Conservation (phyloP, 2,797 vertebrate genomes). For the Synaphobranchus kaupii region DNA sequence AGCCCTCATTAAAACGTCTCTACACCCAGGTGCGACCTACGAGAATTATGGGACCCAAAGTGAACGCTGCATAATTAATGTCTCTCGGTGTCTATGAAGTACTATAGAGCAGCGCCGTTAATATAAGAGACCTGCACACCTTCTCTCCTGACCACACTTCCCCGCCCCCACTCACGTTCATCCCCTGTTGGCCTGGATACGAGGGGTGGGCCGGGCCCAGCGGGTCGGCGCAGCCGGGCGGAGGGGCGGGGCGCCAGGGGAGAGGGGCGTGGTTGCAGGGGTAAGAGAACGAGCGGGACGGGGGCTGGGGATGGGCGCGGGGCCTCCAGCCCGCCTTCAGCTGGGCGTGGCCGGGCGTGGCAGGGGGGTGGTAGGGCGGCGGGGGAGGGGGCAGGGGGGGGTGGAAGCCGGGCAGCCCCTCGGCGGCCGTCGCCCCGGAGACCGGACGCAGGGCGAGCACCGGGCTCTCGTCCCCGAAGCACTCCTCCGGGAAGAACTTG, state of each 20-base stretch:
- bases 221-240: conserved; percentile 87
- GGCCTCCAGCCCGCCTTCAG: conserved; percentile 93
- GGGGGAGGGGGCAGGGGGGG: conserved; percentile 93
- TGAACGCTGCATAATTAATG: neutral
- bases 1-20: neutral
- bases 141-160: neutral
- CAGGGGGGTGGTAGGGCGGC: conserved; percentile 92
- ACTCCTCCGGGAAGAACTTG: conserved; percentile 98
- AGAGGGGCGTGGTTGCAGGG: conserved; percentile 91
- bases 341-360: conserved; percentile 84
- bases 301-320: conserved; percentile 85
- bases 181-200: conserved; percentile 84
- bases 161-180: conserved; percentile 66
- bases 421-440: conserved; percentile 91
- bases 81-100: neutral
- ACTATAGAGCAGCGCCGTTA: neutral
- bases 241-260: conserved; percentile 83
- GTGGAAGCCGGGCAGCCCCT: conserved; percentile 93
- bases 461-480: conserved; percentile 96
- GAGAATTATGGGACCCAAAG: neutral
- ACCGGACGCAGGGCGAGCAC: conserved; percentile 88
- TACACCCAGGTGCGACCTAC: neutral
- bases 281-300: conserved; percentile 94
- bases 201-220: conserved; percentile 77
- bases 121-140: neutral